These are phyloP conservation scores for Aldabrachelys gigantea DNA, from an alignment of 2,113 vertebrate genomes.

Conservation along the genomic window DNA sequence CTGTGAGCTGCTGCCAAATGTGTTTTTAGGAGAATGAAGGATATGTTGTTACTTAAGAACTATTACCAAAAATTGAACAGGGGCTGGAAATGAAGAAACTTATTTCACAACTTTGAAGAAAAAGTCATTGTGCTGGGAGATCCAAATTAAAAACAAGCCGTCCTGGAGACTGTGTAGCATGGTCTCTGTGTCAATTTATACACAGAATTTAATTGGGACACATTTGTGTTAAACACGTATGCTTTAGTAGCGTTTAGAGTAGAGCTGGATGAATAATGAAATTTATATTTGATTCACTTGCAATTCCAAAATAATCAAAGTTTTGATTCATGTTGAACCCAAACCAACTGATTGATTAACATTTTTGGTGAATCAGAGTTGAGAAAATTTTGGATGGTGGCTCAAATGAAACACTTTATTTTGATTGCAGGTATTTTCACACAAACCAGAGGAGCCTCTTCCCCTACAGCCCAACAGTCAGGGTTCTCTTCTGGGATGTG, in stretches of 20 bases:
- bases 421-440: neutral
- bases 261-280: neutral
- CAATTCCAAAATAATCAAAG: neutral
- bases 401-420: neutral
- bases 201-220: neutral
- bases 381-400: neutral
- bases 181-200: neutral
- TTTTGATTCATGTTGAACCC: neutral
- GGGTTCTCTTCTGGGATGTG: neutral
- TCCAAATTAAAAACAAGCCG: neutral
- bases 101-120: neutral
- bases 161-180: neutral
- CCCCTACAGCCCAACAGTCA: neutral
- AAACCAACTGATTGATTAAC: neutral
- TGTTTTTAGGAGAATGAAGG: conserved; percentile 30
- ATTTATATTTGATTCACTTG: neutral
- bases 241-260: neutral
- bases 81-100: neutral
- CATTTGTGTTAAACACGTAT: neutral
- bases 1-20: conserved; percentile 49
- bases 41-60: conserved; percentile 31
- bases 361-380: neutral
- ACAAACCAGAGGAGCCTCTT: neutral
- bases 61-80: neutral
- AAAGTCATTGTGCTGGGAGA: neutral